Conservation (phyloP, 2,888 invertebrate species). For the Amphipyra tragopoginis region DNA sequence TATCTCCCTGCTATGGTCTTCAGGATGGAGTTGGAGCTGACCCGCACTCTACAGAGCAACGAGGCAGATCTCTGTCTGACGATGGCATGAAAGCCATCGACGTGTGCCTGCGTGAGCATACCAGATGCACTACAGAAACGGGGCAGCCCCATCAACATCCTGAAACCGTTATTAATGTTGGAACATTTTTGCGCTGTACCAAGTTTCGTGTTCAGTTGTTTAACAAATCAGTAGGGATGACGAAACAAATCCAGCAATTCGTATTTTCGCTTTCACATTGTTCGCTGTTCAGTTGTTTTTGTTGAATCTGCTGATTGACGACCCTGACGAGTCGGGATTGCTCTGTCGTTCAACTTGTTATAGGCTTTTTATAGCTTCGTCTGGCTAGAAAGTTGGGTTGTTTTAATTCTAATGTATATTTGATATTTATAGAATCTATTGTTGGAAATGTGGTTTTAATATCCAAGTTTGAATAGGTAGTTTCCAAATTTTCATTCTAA, state of each 20-base stretch:
- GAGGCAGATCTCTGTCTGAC: no score
- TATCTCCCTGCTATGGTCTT: no score
- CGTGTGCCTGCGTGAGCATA: no score
- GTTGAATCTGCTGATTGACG: slow-evolving; percentile 65
- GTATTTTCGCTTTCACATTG: slow-evolving; percentile 57
- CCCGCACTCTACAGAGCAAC: no score
- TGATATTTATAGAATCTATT: slow-evolving; percentile 8
- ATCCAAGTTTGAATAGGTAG: no score
- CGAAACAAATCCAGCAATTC: slow-evolving; percentile 67
- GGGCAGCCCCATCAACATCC: no score
- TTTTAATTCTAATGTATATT: slow-evolving; percentile 51
- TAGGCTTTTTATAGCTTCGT: slow-evolving; percentile 52
- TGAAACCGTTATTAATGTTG: no score
- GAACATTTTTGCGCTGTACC: slow-evolving; percentile 47
- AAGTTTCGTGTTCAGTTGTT: slow-evolving; percentile 48
- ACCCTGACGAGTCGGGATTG: slow-evolving; percentile 64
- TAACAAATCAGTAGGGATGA: slow-evolving; percentile 67
- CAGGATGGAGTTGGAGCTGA: no score
- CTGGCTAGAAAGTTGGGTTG: slow-evolving; percentile 44
- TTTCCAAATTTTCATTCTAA: no score
- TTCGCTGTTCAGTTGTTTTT: slow-evolving; percentile 59
- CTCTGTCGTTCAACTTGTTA: slow-evolving; percentile 58
- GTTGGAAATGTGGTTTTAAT: no score
- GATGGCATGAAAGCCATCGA: no score
- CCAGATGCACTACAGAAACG: no score